phyloP scores from a whole-genome alignment of 2,797 vertebrate species.

The Sebastes hubbsi region DNA sequence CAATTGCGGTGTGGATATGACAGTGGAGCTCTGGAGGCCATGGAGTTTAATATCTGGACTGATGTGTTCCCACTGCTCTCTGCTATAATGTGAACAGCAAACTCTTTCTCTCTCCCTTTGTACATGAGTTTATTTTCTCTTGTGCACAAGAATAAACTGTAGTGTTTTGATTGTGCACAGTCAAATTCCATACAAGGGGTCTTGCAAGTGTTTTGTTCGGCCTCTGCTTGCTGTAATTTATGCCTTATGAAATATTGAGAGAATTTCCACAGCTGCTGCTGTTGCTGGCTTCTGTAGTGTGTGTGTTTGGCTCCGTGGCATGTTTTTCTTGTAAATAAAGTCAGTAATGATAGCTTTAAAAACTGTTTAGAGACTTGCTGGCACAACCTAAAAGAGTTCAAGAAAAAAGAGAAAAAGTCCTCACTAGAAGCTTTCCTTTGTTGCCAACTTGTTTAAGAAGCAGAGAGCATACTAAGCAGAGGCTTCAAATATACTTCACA shows the following conservation, averaged over 20 bases:
- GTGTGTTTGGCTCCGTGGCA: slow-evolving; percentile 52
- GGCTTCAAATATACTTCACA: slow-evolving; percentile 59
- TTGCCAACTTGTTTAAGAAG: slow-evolving; percentile 75
- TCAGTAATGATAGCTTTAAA: slow-evolving; percentile 73
- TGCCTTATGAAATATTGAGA: slow-evolving; percentile 66
- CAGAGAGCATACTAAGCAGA: slow-evolving; percentile 52
- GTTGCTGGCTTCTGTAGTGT: slow-evolving; percentile 46
- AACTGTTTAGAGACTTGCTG: slow-evolving; percentile 67
- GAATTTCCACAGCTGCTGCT: slow-evolving; percentile 37
- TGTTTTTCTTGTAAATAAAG: slow-evolving; percentile 74
- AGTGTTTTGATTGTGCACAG: slow-evolving; percentile 22
- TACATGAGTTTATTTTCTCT: slow-evolving; percentile 6
- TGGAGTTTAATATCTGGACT: slow-evolving; percentile 60
- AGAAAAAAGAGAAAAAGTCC: slow-evolving; percentile 47
- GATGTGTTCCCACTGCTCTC: slow-evolving; percentile 40
- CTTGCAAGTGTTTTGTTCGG: slow-evolving; percentile 20
- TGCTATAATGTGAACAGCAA: slow-evolving; percentile 28
- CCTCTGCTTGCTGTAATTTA: slow-evolving; percentile 38
- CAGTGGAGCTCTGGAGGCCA: slow-evolving; percentile 53
- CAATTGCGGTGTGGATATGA: slow-evolving; percentile 43
- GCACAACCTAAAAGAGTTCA: slow-evolving; percentile 62
- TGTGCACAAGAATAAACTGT: slow-evolving; percentile 24
- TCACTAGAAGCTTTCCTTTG: slow-evolving; percentile 60
- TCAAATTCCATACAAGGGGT: slow-evolving; percentile 34
- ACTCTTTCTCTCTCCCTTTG: slow-evolving; percentile 10